Evolutionary conservation across 2,797 vertebrate genomes (phyloP).

Genomic region (Rhabdophis nuchalis): DNA sequence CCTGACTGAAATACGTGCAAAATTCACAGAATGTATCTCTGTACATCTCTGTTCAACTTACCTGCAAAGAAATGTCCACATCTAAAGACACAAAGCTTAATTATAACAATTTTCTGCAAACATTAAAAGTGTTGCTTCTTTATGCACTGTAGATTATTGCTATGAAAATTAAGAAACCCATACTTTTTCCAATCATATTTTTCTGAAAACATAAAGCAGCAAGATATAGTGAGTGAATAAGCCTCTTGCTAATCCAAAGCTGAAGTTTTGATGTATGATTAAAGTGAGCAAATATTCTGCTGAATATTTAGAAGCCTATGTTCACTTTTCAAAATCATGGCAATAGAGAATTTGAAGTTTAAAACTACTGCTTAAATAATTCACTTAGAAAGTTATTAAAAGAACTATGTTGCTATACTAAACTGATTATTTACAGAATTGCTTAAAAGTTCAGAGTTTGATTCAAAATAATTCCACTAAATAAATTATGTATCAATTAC

Average conservation of each 20-base stretch:
- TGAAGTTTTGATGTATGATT: neutral
- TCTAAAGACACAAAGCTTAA: neutral
- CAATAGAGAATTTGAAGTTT: slow-evolving; percentile 40
- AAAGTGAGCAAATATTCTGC: neutral
- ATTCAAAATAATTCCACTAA: slow-evolving; percentile 49
- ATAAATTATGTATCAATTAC: slow-evolving; percentile 57
- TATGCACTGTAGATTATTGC: neutral
- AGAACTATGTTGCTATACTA: slow-evolving; percentile 28
- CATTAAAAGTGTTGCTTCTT: neutral
- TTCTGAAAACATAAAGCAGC: neutral
- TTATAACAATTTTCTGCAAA: neutral
- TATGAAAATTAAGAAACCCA: slow-evolving; percentile 31
- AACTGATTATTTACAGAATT: slow-evolving; percentile 38
- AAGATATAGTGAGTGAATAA: neutral
- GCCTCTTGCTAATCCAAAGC: neutral
- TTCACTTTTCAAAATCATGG: neutral
- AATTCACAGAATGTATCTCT: neutral
- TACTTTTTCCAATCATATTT: slow-evolving; percentile 14
- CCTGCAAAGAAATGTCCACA: neutral
- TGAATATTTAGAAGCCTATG: slow-evolving; percentile 15
- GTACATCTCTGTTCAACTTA: neutral
- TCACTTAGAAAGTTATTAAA: slow-evolving; percentile 20
- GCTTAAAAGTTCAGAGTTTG: slow-evolving; percentile 48
- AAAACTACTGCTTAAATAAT: slow-evolving; percentile 30
- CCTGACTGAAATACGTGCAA: neutral